Base-by-base conservation (phyloP, 2,113 vertebrate species). In the Ceratotherium simum region DNA sequence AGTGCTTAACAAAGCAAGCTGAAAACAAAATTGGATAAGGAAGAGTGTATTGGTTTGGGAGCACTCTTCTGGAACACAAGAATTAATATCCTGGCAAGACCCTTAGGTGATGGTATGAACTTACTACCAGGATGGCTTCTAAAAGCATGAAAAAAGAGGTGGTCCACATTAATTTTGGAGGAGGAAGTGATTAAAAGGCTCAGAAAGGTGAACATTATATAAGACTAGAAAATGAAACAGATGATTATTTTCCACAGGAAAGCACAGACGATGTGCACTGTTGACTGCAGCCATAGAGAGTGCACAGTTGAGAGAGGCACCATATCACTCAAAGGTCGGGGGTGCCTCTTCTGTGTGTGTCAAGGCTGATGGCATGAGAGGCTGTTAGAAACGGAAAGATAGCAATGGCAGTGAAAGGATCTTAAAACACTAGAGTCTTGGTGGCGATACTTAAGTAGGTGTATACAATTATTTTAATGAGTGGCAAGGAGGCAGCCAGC, bases 281-380 rank as follows among this genome's bases (percentile, higher is more conserved):
- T 58, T 87, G 56, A 5, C n/a, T 25, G 72, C 39, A 17, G 48
- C 17, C 17, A 16, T 58, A 42, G 72, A 42, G 18, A 73, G 21
- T 8, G 10, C 6, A 31, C 51, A 42, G 17, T 21, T 73, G 51
- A 36, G 39, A 33, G 25, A 29, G n/a, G 25, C 25, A 87, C 67
- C 25, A 23, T 51, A 23, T 87, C 17, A 42, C 27, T 42, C 48
- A 42, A 18, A 20, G 16, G 54, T 42, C 48, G 31, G 48, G 18
- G 14, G 17, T 0, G 0, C 13, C 39, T 75, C 2, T 72, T 87
- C 36, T 58, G 7, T 13, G 0, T 23, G 8, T 21, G 8, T 8
- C 6, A 14, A 51, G 16, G 9, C 10, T 87, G 29, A 31, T 3
- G 14, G 67, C 31, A 54, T 20, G 54, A 73, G 51, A 87, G 27